Evolutionary conservation across 2,797 vertebrate genomes (phyloP), one percentile per base, ranked within the genome.

Genomic region (Coccyzus lansbergi): DNA sequence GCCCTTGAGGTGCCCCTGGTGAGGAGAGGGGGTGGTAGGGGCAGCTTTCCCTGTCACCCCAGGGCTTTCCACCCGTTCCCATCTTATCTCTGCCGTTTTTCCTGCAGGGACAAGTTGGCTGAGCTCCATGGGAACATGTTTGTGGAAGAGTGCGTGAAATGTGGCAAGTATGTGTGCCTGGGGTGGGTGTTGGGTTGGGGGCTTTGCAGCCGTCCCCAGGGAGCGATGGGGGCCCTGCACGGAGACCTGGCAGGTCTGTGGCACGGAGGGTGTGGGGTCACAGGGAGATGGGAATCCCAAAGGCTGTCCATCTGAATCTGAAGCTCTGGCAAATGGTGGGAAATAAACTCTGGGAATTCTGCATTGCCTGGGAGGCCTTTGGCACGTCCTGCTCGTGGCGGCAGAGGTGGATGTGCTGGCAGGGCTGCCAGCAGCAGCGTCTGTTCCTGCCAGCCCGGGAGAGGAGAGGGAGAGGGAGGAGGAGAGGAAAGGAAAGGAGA

Each of bases 41-140:
- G 63, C 58, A 26, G 24, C 52, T 51, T 8, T 25, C 29, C 33
- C 24, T 2, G 6, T 6, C 17, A 14, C 7, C 40, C 44, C 60
- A 36, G 40, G 51, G 14, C 29, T 65, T 34, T 51, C 40, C 64
- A 15, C 38, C 46, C 42, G 81, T 33, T 28, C 64, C 56, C 71
- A 55, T n/a, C 63, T 87, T 87, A 69, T 24, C 53, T 31, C 56
- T 90, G 38, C 38, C 3, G 7, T 86, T 26, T 63, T 55, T 83
- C 72, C 74, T 3, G 0, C 93, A 99, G 99, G 97, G 98, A 99
- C 95, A 97, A 98, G 77, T 80, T 99, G 93, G 99, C 99, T 0
- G 99, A 99, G 97, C 98, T 99, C 24, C 99, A 99, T 6, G 99
- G 99, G 84, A 99, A 99, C 98, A 99, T 99, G 99, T 99, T 99